Evolutionary conservation across 2,888 invertebrate genomes (phyloP).

Genomic region (Cheilosia impressa): DNA sequence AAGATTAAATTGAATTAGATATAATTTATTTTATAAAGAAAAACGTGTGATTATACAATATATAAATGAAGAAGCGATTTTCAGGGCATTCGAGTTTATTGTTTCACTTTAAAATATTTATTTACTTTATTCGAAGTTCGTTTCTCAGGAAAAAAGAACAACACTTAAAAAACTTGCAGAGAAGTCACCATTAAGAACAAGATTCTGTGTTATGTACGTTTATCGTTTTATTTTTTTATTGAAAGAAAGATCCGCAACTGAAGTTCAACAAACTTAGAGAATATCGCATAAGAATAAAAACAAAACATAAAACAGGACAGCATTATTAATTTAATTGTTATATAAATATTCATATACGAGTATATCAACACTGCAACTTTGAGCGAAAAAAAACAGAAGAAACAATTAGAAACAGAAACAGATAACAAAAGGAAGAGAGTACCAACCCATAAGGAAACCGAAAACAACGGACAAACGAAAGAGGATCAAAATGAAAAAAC

Average conservation of each 20-base stretch:
- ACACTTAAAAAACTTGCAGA: constrained; percentile 42
- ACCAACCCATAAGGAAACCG: constrained; percentile 52
- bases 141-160: constrained; percentile 15
- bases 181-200: constrained; percentile 75
- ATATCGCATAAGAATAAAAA: constrained; percentile 48
- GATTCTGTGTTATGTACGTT: constrained; percentile 42
- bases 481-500: constrained; percentile 55
- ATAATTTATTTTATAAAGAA: constrained; percentile 31
- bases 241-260: constrained; percentile 63
- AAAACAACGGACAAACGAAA: constrained; percentile 46
- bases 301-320: constrained; percentile 53
- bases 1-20: constrained; percentile 22
- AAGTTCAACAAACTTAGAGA: constrained; percentile 67
- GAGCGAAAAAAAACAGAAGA: constrained; percentile 49
- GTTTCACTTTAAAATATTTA: constrained; percentile 17
- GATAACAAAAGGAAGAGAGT: constrained; percentile 40
- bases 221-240: constrained; percentile 19
- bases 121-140: constrained; percentile 8
- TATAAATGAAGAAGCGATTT: constrained; percentile 67
- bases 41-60: constrained; percentile 51
- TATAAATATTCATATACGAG: constrained; percentile 40
- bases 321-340: constrained; percentile 35
- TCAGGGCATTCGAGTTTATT: constrained; percentile 45
- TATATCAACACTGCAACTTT: constrained; percentile 69
- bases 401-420: constrained; percentile 5